phyloP scores from a whole-genome alignment of 2,113 vertebrate species.

The Phrynosoma blainvillii region DNA sequence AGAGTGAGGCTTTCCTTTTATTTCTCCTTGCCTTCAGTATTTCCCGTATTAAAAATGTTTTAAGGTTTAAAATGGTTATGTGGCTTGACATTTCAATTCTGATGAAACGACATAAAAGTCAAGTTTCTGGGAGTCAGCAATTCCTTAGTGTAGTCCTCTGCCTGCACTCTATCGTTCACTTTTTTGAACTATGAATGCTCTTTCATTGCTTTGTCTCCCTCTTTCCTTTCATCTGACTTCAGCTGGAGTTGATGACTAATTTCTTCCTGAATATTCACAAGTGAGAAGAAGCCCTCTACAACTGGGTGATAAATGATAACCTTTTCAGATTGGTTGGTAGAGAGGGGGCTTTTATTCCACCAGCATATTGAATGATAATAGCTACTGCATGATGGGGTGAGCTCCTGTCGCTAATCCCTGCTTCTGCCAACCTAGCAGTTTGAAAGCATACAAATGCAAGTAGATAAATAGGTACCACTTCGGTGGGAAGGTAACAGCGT shows the following conservation, averaged over 20 bases:
- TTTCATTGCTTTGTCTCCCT: background rate
- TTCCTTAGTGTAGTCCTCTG: background rate
- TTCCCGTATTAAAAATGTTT: background rate
- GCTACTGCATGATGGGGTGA: background rate
- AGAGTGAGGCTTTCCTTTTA: rapidly evolving
- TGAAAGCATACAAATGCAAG: too few relatives aligned
- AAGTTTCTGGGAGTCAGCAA: background rate
- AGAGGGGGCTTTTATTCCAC: background rate
- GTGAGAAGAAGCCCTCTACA: background rate
- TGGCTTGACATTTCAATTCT: constrained; percentile 33
- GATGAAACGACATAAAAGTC: constrained; percentile 18
- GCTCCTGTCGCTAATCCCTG: too few relatives aligned
- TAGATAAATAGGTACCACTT: too few relatives aligned
- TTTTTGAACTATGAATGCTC: background rate
- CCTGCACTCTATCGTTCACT: rapidly evolving
- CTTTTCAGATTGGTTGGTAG: background rate
- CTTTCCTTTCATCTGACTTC: background rate
- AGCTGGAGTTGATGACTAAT: background rate
- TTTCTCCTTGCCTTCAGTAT: constrained; percentile 1
- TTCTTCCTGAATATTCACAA: background rate
- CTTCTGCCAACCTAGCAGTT: too few relatives aligned
- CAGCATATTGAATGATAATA: background rate
- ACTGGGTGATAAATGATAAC: background rate
- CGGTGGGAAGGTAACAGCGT: too few relatives aligned
- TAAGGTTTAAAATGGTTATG: constrained; percentile 31